Conservation (phyloP, 2,888 invertebrate species). For the Ophion ellenae region DNA sequence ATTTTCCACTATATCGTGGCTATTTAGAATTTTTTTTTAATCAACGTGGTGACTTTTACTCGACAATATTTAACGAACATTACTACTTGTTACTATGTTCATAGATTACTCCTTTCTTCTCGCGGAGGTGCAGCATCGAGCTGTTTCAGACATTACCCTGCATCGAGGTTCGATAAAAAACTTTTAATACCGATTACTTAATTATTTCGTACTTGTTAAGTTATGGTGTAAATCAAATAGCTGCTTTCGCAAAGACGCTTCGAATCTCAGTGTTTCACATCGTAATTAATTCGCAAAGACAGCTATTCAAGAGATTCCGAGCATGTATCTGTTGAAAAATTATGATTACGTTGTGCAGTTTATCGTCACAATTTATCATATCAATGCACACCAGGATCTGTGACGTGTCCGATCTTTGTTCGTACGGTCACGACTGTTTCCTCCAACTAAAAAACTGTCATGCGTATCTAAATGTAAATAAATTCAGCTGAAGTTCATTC, state of each 20-base stretch:
- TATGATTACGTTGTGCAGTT: too few species aligned
- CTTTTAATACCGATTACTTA: constrained; percentile 59
- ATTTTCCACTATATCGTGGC: not conserved
- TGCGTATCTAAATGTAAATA: too few species aligned
- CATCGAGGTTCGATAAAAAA: constrained; percentile 65
- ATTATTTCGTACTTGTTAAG: constrained; percentile 3
- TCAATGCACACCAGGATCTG: too few species aligned
- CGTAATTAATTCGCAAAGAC: too few species aligned
- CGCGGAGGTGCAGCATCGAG: constrained; percentile 66
- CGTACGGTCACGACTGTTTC: too few species aligned
- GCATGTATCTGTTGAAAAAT: too few species aligned
- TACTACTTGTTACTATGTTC: constrained; percentile 62
- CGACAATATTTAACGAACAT: constrained; percentile 58
- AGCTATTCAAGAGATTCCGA: too few species aligned
- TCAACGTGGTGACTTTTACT: constrained; percentile 32
- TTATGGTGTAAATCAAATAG: too few species aligned
- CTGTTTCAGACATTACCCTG: constrained; percentile 65
- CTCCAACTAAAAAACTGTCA: too few species aligned
- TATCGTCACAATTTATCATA: too few species aligned
- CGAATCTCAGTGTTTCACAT: not conserved
- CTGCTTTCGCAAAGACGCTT: not conserved
- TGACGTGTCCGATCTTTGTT: too few species aligned
- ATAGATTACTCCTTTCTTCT: constrained; percentile 67
- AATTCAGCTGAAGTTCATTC: too few species aligned
- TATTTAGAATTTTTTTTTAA: not conserved